Conservation (phyloP, 1,140 invertebrate species). For the Sinella curviseta region DNA sequence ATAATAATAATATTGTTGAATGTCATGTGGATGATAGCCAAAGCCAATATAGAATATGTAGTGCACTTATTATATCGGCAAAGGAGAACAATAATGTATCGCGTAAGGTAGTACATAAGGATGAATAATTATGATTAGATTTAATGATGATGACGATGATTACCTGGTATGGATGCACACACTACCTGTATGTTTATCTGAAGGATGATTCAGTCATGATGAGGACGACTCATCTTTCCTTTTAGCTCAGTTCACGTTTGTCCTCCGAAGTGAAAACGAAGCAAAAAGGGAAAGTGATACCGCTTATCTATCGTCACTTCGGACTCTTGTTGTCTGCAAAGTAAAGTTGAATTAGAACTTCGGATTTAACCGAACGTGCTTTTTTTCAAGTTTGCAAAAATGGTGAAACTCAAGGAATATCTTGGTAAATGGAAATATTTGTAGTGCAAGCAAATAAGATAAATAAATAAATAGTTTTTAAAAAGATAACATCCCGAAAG, state of each 20-base stretch:
- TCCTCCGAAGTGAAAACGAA: neutral
- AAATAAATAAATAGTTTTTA: neutral
- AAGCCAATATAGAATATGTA: neutral
- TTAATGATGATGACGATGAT: neutral
- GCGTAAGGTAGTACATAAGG: neutral
- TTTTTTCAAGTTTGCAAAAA: neutral
- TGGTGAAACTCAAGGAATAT: slow-evolving; percentile 26
- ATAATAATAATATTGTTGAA: too few species aligned
- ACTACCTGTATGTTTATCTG: neutral
- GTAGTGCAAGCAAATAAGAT: neutral
- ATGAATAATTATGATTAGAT: neutral
- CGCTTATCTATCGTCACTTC: neutral
- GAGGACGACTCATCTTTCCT: neutral
- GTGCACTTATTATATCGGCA: neutral
- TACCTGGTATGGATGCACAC: neutral
- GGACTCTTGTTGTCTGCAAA: neutral
- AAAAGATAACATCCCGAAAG: too few species aligned
- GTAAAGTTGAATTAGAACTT: neutral
- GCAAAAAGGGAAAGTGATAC: neutral
- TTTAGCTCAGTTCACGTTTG: neutral
- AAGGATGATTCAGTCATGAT: neutral
- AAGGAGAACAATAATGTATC: neutral
- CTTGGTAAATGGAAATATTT: slow-evolving; percentile 11
- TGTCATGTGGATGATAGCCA: too few species aligned
- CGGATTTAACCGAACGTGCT: neutral